These are phyloP conservation scores for Zootoca vivipara DNA, from an alignment of 2,113 vertebrate genomes.

Conservation along the genomic window DNA sequence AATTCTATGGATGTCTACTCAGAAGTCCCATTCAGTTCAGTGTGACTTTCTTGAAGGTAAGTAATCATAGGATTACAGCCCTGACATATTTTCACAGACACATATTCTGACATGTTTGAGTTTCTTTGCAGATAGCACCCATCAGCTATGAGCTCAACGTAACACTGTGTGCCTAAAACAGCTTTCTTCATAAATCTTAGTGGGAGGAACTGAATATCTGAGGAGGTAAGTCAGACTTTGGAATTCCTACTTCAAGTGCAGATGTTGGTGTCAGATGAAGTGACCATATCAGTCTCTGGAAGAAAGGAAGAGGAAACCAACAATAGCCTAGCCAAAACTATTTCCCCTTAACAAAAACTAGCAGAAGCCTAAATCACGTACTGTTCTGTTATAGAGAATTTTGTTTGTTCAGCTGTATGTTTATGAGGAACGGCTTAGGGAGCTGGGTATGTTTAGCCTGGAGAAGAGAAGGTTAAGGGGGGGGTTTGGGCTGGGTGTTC, in stretches of 20 bases:
- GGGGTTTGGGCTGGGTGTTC: no score
- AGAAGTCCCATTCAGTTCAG: neutral
- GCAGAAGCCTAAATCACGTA: neutral
- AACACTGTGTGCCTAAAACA: neutral
- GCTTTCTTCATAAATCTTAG: neutral
- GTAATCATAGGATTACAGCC: neutral
- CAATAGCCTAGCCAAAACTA: neutral
- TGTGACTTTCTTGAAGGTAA: neutral
- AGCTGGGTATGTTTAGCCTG: no score
- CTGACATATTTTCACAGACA: neutral
- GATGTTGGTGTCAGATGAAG: neutral
- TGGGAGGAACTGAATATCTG: slow-evolving; percentile 2
- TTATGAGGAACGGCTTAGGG: no score
- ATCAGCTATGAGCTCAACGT: neutral
- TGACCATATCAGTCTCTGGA: neutral
- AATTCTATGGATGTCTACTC: neutral
- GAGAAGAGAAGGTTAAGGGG: no score
- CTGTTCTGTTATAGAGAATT: neutral
- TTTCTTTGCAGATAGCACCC: neutral
- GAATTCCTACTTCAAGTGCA: neutral
- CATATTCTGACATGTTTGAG: neutral
- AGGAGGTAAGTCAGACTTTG: neutral
- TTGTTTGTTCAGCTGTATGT: neutral
- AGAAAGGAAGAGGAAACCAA: neutral
- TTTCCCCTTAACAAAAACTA: neutral